These are phyloP conservation scores for Luperina nickerlii DNA, from an alignment of 2,888 invertebrate genomes.

Conservation along the genomic window DNA sequence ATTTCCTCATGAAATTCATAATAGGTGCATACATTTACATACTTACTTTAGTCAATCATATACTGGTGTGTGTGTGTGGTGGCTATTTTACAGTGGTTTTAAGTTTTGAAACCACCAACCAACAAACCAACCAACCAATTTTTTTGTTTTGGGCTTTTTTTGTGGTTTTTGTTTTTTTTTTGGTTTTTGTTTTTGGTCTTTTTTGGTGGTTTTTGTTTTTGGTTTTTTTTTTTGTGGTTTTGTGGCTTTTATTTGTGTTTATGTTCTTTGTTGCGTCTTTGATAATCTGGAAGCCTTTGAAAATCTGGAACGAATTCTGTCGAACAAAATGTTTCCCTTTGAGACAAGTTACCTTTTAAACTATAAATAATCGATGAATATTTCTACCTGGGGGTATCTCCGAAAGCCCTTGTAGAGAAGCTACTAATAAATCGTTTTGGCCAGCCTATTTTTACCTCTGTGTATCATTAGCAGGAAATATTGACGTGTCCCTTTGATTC, in stretches of 20 bases:
- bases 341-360: not conserved
- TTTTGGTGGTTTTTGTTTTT: no score
- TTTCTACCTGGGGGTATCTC: not conserved
- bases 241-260: no score
- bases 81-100: not conserved
- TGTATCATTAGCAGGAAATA: not conserved
- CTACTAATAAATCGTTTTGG: not conserved
- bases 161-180: no score
- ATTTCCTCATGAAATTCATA: conserved; percentile 6
- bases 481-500: not conserved
- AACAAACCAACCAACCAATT: no score
- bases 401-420: not conserved
- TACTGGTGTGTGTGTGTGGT: no score
- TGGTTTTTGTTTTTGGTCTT: no score
- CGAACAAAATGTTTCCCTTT: not conserved
- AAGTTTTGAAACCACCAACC: not conserved
- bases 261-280: no score
- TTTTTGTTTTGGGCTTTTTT: no score
- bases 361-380: no score
- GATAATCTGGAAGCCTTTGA: no score
- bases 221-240: no score
- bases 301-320: not conserved
- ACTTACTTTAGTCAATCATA: not conserved
- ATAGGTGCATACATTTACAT: no score
- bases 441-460: not conserved